These are phyloP conservation scores for Agonopterix heracliana DNA, from an alignment of 2,888 invertebrate species.

Conservation along the genomic window DNA sequence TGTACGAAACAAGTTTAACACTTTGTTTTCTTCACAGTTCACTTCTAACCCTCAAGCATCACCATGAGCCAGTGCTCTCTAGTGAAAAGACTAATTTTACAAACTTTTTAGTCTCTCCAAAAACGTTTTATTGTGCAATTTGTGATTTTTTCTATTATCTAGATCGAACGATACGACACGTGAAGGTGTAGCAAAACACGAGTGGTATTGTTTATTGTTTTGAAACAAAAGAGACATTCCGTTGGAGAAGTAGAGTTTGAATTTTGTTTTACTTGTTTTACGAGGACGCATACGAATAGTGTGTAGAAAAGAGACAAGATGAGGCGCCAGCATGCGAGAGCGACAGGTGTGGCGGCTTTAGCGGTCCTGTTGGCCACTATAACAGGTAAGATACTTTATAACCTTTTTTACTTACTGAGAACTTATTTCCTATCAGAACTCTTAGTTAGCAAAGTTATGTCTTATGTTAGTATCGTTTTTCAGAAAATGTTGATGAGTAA, in stretches of 20 bases:
- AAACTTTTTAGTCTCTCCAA: slow-evolving; percentile 34
- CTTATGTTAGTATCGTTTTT: too few species aligned
- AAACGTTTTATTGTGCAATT: slow-evolving; percentile 51
- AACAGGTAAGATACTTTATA: slow-evolving; percentile 54
- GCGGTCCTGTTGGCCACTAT: slow-evolving; percentile 61
- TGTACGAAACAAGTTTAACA: slow-evolving; percentile 66
- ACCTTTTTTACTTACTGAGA: slow-evolving; percentile 8
- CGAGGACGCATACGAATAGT: slow-evolving; percentile 47
- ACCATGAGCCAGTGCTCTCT: slow-evolving; percentile 50
- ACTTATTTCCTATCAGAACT: too few species aligned
- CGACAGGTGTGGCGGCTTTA: slow-evolving; percentile 70
- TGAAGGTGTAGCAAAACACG: slow-evolving; percentile 57
- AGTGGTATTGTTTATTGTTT: slow-evolving; percentile 65
- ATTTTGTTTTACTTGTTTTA: slow-evolving; percentile 56
- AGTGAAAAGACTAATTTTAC: slow-evolving; percentile 31
- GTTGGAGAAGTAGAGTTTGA: slow-evolving; percentile 46
- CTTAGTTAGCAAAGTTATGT: too few species aligned
- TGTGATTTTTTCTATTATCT: slow-evolving; percentile 53
- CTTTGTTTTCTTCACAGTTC: slow-evolving; percentile 25
- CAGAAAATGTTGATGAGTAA: too few species aligned
- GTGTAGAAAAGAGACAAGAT: slow-evolving; percentile 70
- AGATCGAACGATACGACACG: slow-evolving; percentile 48
- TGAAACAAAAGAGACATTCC: slow-evolving; percentile 47
- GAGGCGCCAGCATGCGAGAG: slow-evolving; percentile 54
- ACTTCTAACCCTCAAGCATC: slow-evolving; percentile 25